phyloP scores from a whole-genome alignment of 2,888 invertebrate genomes.

The Lasioglossum villosulum region DNA sequence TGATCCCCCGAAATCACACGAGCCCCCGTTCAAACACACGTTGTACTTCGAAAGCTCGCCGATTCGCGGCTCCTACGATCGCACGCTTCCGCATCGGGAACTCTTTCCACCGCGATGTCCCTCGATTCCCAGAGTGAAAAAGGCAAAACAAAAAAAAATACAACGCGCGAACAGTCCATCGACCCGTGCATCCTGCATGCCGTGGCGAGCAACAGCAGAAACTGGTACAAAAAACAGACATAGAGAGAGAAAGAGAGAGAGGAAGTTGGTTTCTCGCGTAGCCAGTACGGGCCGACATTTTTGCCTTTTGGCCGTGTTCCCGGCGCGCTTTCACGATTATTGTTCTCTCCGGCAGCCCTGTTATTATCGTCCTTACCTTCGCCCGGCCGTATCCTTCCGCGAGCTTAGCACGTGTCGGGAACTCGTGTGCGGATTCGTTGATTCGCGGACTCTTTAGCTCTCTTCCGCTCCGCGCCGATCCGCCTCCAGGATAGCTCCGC shows the following conservation, averaged over 20 bases:
- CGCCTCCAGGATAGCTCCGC: conserved; percentile 39
- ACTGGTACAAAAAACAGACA: conserved; percentile 18
- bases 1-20: background rate
- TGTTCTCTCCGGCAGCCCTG: conserved; percentile 63
- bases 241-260: background rate
- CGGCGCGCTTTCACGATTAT: conserved; percentile 74
- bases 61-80: conserved; percentile 39
- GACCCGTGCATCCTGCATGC: conserved; percentile 32
- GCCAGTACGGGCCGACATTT: conserved; percentile 65
- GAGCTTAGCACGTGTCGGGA: conserved; percentile 42
- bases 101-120: conserved; percentile 1
- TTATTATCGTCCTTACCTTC: conserved; percentile 71
- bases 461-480: conserved; percentile 35
- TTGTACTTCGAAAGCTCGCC: conserved; percentile 24
- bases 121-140: conserved; percentile 22
- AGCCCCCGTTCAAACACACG: conserved; percentile 27
- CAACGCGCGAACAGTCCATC: conserved; percentile 39
- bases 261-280: conserved; percentile 46
- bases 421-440: conserved; percentile 7
- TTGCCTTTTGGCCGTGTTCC: conserved; percentile 77
- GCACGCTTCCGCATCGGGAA: conserved; percentile 9
- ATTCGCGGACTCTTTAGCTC: background rate
- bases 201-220: conserved; percentile 43
- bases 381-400: conserved; percentile 61
- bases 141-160: background rate